Evolutionary conservation across 1,140 invertebrate genomes (phyloP).

Genomic region (Drosophila nasuta): DNA sequence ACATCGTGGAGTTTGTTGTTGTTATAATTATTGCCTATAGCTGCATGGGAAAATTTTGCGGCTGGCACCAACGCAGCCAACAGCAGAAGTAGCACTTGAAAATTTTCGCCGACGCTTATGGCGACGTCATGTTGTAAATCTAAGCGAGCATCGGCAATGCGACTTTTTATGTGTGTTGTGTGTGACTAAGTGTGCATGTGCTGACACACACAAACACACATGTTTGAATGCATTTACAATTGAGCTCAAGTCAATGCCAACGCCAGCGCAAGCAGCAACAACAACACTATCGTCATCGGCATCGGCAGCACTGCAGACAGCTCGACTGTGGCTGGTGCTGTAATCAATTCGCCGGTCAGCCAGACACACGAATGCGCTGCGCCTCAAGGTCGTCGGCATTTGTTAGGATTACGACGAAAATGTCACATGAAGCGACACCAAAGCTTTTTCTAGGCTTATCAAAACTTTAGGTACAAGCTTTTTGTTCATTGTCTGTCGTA

Average conservation of each 20-base stretch:
- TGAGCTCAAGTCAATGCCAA: constrained; percentile 1
- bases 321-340: constrained; percentile 51
- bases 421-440: neutral
- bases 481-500: neutral
- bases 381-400: constrained; percentile 56
- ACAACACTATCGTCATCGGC: constrained; percentile 3
- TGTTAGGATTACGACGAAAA: neutral
- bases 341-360: constrained; percentile 27
- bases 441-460: neutral
- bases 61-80: constrained; percentile 32
- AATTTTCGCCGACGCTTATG: constrained; percentile 31
- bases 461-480: neutral
- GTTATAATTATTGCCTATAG: constrained; percentile 7
- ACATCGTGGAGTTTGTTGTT: constrained; percentile 5
- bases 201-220: neutral
- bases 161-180: neutral
- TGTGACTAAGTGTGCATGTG: neutral
- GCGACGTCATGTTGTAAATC: constrained; percentile 40
- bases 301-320: constrained; percentile 57
- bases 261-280: constrained; percentile 5
- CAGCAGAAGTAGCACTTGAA: constrained; percentile 27
- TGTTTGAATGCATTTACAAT: constrained; percentile 45
- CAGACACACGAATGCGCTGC: constrained; percentile 45
- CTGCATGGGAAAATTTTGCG: constrained; percentile 54
- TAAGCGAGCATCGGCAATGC: constrained; percentile 22